Evolutionary conservation across 1,140 invertebrate species (phyloP), one percentile per base, ranked within the genome.

Genomic region (Cherax destructor): DNA sequence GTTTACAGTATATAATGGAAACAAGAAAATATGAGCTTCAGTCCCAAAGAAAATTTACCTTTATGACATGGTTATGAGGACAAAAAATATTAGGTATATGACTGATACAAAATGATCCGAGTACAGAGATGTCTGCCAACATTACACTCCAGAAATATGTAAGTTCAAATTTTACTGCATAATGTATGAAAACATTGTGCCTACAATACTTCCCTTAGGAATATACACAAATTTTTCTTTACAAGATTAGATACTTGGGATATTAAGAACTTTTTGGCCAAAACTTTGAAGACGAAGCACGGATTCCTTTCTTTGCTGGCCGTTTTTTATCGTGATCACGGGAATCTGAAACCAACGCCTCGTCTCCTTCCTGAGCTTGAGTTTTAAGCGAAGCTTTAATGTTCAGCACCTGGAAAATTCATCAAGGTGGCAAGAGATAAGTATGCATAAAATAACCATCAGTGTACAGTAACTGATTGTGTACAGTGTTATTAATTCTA

Each of bases 321-420:
- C 90, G 84, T 80, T 91, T 91, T 79, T 91, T 91, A 61, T 91
- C 90, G 16, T 86, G 84, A 56, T 91, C 90, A 41, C 90, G 84
- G 24, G 90, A 91, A 59, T 91, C 90, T 1, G 90, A 86, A 4
- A 86, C 84, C 52, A 91, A 72, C 0, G 90, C 85, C 78, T 91
- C 90, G 65, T 91, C 90, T 24, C 90, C 90, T 52, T 91, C 90
- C 56, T 91, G 90, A 56, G 84, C 90, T 72, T 91, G 90, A 1
- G 90, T 86, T 79, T 91, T 91, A 21, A 91, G 90, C 47, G 90
- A 91, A 24, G 90, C 90, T 65, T 91, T 91, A 41, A 91, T 91
- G 85, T 87, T 91, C 90, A 91, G 50, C n/a, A 91, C 90, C 90
- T 91, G 84, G 10, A 50, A 65, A 41, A 41, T 41, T 69, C 16